Percentiles rank a stretch among this genome's conserved stretches.
Conservation (phyloP, 2,113 vertebrate species). For the Campylorhamphus procurvoides region DNA sequence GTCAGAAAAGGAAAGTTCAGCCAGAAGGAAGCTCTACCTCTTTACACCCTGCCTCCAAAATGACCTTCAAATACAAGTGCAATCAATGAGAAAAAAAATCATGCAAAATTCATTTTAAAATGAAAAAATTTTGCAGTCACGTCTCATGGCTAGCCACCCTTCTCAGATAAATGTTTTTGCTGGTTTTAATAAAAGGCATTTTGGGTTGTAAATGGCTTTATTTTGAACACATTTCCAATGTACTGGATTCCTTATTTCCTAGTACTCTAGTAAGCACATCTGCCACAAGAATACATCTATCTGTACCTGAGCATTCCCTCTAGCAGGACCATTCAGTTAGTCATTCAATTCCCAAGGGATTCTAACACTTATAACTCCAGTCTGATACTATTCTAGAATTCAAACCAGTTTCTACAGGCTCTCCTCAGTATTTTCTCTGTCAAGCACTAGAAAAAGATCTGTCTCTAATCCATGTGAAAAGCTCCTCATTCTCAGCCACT, state of each 20-base stretch:
- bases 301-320: not conserved
- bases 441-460: not conserved
- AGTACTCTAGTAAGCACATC: not conserved
- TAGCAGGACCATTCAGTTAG: not conserved
- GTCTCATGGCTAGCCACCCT: not conserved
- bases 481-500: not conserved
- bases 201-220: not conserved
- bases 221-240: not conserved
- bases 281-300: not conserved
- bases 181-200: not conserved
- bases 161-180: not conserved
- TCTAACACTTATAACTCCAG: not conserved
- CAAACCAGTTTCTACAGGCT: not conserved
- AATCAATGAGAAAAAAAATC: not conserved
- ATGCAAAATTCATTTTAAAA: not conserved
- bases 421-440: not conserved
- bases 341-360: not conserved
- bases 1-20: not conserved
- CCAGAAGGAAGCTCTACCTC: not conserved
- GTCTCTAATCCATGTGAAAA: not conserved
- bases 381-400: not conserved
- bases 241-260: not conserved
- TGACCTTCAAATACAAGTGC: not conserved
- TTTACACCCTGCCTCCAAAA: not conserved
- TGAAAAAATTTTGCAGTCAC: not conserved